A percentile compares a stretch with the other conserved stretches of the same genome.
Conservation (phyloP, 1,140 invertebrate genomes). For the Leptinotarsa defecta region DNA sequence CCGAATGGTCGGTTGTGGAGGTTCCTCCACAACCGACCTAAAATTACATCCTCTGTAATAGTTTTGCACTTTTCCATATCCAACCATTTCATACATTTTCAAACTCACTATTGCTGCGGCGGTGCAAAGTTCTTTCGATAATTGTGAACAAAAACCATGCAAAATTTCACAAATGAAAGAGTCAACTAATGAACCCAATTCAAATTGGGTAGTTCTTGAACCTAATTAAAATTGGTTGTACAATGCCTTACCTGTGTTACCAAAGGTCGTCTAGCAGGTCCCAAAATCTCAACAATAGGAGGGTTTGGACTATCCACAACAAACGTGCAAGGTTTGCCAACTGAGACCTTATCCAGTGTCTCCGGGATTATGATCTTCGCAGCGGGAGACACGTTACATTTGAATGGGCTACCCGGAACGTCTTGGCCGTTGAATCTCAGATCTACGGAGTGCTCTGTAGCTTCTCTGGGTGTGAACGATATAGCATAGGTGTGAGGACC, state of each 20-base stretch:
- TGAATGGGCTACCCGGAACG: conserved; percentile 80
- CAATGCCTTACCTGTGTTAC: conserved; percentile 64
- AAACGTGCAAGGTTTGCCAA: conserved; percentile 82
- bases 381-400: conserved; percentile 66
- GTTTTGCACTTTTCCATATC: no score
- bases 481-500: conserved; percentile 96
- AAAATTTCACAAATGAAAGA: no score
- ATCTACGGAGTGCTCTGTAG: conserved; percentile 88
- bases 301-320: conserved; percentile 77
- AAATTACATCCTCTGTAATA: no score
- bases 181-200: no score
- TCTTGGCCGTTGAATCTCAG: conserved; percentile 94
- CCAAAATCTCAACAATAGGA: conserved; percentile 78
- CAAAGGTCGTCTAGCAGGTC: conserved; percentile 72
- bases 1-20: no score
- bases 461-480: conserved; percentile 91
- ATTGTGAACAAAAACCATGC: no score
- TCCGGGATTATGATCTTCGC: conserved; percentile 80
- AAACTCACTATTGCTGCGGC: no score
- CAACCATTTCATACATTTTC: no score
- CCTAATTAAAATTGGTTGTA: no score
- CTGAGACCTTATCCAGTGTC: conserved; percentile 89
- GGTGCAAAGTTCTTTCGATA: no score
- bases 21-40: no score
- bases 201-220: no score